Evolutionary conservation across 2,888 invertebrate species (phyloP).

Genomic region (Pollenia labialis): DNA sequence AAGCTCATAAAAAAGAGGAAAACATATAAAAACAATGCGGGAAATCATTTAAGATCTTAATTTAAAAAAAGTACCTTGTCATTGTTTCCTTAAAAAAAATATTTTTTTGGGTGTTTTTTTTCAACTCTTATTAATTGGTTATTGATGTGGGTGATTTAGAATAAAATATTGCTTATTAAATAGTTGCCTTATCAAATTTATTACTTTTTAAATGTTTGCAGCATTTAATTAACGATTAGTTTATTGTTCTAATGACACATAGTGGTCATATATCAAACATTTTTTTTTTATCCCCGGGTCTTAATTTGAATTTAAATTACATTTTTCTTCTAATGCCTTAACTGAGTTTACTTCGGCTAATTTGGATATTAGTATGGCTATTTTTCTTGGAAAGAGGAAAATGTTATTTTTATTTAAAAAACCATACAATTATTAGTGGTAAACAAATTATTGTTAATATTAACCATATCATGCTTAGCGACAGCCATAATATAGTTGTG

Average conservation of each 20-base stretch:
- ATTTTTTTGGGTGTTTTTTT: constrained; percentile 29
- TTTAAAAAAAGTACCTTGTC: constrained; percentile 53
- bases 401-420: too few relatives aligned
- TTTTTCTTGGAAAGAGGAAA: too few relatives aligned
- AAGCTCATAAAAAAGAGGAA: constrained; percentile 27
- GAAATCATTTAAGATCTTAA: constrained; percentile 44
- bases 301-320: too few relatives aligned
- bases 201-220: constrained; percentile 68
- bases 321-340: too few relatives aligned
- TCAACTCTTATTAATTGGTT: constrained; percentile 57
- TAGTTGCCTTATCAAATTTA: constrained; percentile 58
- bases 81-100: constrained; percentile 26
- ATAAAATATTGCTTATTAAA: constrained; percentile 70
- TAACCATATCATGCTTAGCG: too few relatives aligned
- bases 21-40: constrained; percentile 56
- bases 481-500: too few relatives aligned
- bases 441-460: too few relatives aligned
- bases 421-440: too few relatives aligned
- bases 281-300: too few relatives aligned
- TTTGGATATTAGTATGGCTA: too few relatives aligned
- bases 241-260: background rate
- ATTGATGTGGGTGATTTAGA: constrained; percentile 68
- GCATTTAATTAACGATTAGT: constrained; percentile 18
- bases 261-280: constrained; percentile 22
- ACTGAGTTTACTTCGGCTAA: too few relatives aligned